Percentiles rank a stretch among this genome's conserved stretches.
Conservation (phyloP, 2,888 invertebrate species). For the Baronia brevicornis region DNA sequence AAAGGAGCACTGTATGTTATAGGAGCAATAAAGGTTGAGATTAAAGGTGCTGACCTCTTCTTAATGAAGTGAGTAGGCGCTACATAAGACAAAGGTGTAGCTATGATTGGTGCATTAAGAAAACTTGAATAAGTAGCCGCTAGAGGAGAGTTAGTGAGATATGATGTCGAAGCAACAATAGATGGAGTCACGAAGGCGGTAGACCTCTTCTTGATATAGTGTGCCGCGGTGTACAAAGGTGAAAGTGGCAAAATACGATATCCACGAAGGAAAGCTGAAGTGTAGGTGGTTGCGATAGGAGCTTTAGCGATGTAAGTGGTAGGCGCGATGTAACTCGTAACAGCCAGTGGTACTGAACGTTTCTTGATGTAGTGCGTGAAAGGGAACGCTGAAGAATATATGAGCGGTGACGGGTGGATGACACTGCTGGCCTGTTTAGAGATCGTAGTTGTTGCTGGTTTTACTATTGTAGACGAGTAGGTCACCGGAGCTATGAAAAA, state of each 20-base stretch:
- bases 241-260: slow-evolving; percentile 23
- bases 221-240: slow-evolving; percentile 33
- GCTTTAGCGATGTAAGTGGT: slow-evolving; percentile 27
- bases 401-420: slow-evolving; percentile 53
- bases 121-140: slow-evolving; percentile 37
- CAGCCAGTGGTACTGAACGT: slow-evolving; percentile 25
- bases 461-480: slow-evolving; percentile 33
- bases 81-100: slow-evolving; percentile 38
- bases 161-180: slow-evolving; percentile 26
- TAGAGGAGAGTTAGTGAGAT: slow-evolving; percentile 33
- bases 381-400: slow-evolving; percentile 37
- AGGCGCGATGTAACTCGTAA: slow-evolving; percentile 29
- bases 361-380: slow-evolving; percentile 47
- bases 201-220: slow-evolving; percentile 50
- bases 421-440: slow-evolving; percentile 56
- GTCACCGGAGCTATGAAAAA: slow-evolving; percentile 27
- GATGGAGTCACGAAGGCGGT: slow-evolving; percentile 23
- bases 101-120: slow-evolving; percentile 31
- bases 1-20: slow-evolving; percentile 24
- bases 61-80: slow-evolving; percentile 41
- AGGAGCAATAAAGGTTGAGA: slow-evolving; percentile 33
- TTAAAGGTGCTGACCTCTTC: slow-evolving; percentile 38
- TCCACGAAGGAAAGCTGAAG: slow-evolving; percentile 20
- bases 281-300: slow-evolving; percentile 16
- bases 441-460: slow-evolving; percentile 49